Base-by-base conservation (phyloP, 1,140 invertebrate species). In the Bombus terrestris region DNA sequence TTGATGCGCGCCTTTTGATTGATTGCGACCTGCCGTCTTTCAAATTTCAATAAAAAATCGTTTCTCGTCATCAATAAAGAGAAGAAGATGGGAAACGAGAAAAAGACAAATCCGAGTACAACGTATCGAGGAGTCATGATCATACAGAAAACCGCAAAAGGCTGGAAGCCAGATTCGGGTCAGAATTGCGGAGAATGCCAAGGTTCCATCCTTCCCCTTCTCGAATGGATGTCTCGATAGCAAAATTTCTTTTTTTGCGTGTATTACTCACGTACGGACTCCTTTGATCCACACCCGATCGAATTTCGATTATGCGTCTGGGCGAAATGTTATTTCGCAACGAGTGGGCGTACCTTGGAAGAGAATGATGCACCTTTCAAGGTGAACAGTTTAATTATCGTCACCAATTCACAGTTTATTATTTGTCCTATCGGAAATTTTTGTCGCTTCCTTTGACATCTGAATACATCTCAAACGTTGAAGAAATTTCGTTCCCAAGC, bases 101-200 rank as follows among this genome's bases (percentile, higher is more conserved):
- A 69, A 41, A 25, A n/a, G 25, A 41, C 1, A 8, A 28, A n/a
- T 53, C 18, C 47, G 47, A 53, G 47, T 53, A 53, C 47, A 53
- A 53, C 5, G 18, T 53, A 53, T 53, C 5, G 47, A 39, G 35
- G 57, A 59, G 25, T 88, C 32, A 57, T 43, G 79, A 76, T 76
- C 64, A 39, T 13, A n/a, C 18, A 32, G 18, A 53, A 18, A 59
- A 39, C 37, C 76, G 28, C 43, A 64, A 73, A 82, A 86, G 64
- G 57, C 28, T 32, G 72, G 68, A 66, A 53, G 41, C 59, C 77
- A 62, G 73, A 90, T 90, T 90, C 71, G 64, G 83, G 76, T 90
- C 80, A 86, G 72, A 86, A 83, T 82, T 72, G 57, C 25, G 25
- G 75, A 69, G 80, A 90, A 90, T 90, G 83, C 83, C 89, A 90